Conservation (phyloP, 2,113 vertebrate genomes). For the Ctenomys sociabilis region DNA sequence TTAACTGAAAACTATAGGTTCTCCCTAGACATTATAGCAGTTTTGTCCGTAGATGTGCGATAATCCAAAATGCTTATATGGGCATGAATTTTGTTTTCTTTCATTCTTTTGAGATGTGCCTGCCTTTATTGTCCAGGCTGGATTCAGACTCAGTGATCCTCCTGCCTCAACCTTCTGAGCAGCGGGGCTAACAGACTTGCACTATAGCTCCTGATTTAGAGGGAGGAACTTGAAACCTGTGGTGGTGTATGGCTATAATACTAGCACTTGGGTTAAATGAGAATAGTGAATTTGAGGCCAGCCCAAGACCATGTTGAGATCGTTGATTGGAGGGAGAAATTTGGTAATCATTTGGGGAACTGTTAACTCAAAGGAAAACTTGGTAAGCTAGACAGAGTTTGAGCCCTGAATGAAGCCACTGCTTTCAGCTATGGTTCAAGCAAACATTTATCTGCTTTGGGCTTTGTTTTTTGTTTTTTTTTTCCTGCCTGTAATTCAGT, state of each 20-base stretch:
- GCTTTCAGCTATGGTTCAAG: background rate
- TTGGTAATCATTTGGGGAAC: background rate
- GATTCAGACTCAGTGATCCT: background rate
- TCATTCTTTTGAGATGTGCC: background rate
- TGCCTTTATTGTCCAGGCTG: background rate
- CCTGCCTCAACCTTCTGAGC: background rate
- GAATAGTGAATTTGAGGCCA: background rate
- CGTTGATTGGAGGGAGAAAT: background rate
- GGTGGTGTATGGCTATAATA: background rate
- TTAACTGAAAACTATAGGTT: conserved; percentile 21
- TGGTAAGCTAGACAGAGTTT: background rate
- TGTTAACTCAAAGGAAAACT: conserved; percentile 17
- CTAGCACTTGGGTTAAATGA: background rate
- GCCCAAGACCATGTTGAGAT: background rate
- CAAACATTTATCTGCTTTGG: conserved; percentile 22
- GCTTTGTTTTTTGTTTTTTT: background rate
- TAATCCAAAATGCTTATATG: conserved; percentile 3
- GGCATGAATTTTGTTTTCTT: background rate
- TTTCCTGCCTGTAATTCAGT: background rate
- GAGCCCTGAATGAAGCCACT: background rate
- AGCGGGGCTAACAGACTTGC: background rate
- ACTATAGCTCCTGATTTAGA: background rate
- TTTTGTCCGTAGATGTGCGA: background rate
- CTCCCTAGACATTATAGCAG: background rate
- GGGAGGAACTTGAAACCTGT: background rate